These are phyloP conservation scores for Typhlichthys eigenmanni DNA, from an alignment of 2,797 vertebrate species.

Conservation along the genomic window DNA sequence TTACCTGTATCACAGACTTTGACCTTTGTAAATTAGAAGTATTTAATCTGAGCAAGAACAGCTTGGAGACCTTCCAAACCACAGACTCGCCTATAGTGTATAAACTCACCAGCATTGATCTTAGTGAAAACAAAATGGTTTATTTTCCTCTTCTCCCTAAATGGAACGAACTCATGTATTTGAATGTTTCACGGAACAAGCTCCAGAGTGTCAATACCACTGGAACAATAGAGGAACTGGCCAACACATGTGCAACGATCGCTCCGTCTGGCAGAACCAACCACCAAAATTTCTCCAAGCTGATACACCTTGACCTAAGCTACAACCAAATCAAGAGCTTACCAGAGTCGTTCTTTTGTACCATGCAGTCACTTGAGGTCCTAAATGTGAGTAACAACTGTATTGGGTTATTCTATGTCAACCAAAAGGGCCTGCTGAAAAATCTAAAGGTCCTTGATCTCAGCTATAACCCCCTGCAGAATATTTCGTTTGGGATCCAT, in stretches of 20 bases:
- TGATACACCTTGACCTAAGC: constrained; percentile 89
- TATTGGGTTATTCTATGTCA: constrained; percentile 73
- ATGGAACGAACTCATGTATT: constrained; percentile 77
- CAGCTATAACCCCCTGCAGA: constrained; percentile 83
- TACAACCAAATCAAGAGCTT: constrained; percentile 87
- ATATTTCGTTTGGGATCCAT: constrained; percentile 69
- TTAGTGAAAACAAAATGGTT: constrained; percentile 89
- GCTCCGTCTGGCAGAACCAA: constrained; percentile 33
- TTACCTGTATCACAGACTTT: constrained; percentile 92
- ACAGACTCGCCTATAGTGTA: constrained; percentile 56
- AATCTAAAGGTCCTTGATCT: constrained; percentile 80
- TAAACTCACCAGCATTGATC: constrained; percentile 81
- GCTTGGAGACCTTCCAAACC: constrained; percentile 87
- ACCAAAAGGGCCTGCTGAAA: constrained; percentile 51
- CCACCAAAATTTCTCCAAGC: constrained; percentile 52
- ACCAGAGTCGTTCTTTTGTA: constrained; percentile 78
- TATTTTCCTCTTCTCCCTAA: constrained; percentile 84
- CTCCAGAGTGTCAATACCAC: constrained; percentile 74
- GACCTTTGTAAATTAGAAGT: constrained; percentile 82
- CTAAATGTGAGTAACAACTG: constrained; percentile 94
- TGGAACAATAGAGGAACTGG: constrained; percentile 50
- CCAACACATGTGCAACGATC: constrained; percentile 47
- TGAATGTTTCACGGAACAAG: constrained; percentile 89
- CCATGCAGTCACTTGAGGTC: constrained; percentile 77
- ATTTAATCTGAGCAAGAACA: constrained; percentile 93